phyloP scores from a whole-genome alignment of 2,888 invertebrate species.

The Ctenicera cuprea region DNA sequence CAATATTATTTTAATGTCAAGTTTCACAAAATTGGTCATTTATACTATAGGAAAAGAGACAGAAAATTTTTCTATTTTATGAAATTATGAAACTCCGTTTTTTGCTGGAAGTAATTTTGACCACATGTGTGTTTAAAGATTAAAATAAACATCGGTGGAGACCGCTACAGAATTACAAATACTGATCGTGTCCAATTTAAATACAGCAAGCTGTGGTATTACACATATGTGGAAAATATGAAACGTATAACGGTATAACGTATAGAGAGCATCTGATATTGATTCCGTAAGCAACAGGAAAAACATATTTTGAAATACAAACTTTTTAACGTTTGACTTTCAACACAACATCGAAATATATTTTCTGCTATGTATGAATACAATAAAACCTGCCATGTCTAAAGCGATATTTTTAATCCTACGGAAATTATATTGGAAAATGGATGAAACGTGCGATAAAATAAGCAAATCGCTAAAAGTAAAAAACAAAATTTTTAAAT shows the following conservation, averaged over 20 bases:
- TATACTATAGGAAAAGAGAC: no score
- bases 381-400: background rate
- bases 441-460: no score
- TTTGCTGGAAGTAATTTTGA: background rate
- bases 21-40: no score
- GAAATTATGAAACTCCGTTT: no score
- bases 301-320: background rate
- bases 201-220: conserved; percentile 9
- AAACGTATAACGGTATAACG: background rate
- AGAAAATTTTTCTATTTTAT: no score
- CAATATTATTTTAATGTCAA: no score
- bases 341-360: background rate
- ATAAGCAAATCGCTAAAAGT: no score
- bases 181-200: conserved; percentile 1
- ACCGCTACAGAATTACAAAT: conserved; percentile 1
- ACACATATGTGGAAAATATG: conserved; percentile 6
- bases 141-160: background rate
- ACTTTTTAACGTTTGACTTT: background rate
- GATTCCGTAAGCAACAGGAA: background rate
- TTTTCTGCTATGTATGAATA: background rate
- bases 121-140: background rate
- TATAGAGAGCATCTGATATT: background rate
- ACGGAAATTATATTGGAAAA: no score
- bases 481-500: no score
- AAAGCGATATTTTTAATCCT: no score